These are phyloP conservation scores for Epizoanthus ramosus DNA, from an alignment of 92 coral and sea anemone genomes.

Conservation along the genomic window DNA sequence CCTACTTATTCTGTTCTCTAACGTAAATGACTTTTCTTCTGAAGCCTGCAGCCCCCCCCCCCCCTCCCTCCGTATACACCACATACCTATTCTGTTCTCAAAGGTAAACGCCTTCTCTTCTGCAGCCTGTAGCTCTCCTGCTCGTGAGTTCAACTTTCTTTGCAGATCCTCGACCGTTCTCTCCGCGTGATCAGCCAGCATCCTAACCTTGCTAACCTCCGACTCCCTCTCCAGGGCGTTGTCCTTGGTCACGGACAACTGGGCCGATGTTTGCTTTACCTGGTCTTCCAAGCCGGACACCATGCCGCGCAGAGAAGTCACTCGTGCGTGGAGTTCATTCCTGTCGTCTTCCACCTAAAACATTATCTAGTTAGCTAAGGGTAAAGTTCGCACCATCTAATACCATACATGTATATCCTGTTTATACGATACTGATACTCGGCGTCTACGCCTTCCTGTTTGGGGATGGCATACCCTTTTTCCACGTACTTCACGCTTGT, in stretches of 20 bases:
- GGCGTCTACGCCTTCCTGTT: too few species aligned
- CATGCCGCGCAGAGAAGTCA: constrained; percentile 84
- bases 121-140: constrained; percentile 88
- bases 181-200: constrained; percentile 90
- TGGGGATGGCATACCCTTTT: too few species aligned
- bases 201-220: constrained; percentile 77
- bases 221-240: constrained; percentile 84
- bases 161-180: constrained; percentile 93
- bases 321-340: constrained; percentile 85
- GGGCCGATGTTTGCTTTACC: constrained; percentile 81
- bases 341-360: constrained; percentile 89
- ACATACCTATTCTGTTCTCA: constrained; percentile 81
- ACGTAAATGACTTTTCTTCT: constrained; percentile 71
- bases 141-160: constrained; percentile 80
- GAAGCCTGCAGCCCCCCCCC: constrained; percentile 84
- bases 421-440: too few species aligned
- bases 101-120: constrained; percentile 76
- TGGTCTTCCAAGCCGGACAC: constrained; percentile 91
- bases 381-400: too few species aligned
- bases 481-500: too few species aligned
- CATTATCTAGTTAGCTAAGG: neutral
- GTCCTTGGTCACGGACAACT: constrained; percentile 85
- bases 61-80: neutral
- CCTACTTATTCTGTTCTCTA: constrained; percentile 82
- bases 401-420: too few species aligned